phyloP scores from a whole-genome alignment of 2,797 vertebrate species.

The Sebastes hubbsi region DNA sequence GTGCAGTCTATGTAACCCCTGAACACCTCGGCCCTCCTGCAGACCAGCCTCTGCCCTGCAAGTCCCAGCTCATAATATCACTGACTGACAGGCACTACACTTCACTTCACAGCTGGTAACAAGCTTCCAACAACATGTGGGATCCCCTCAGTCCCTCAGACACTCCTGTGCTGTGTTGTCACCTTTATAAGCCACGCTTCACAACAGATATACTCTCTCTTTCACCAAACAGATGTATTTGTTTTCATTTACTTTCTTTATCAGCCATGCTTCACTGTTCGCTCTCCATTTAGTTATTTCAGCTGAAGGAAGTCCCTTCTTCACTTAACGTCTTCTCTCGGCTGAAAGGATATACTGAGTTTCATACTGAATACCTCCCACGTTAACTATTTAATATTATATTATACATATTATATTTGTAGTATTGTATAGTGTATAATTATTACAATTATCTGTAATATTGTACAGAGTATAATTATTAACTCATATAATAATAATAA shows the following conservation, averaged over 20 bases:
- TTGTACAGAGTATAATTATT: no score
- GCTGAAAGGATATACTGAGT: not conserved
- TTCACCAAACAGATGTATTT: not conserved
- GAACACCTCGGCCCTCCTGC: constrained; percentile 26
- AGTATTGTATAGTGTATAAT: not conserved
- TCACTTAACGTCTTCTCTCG: not conserved
- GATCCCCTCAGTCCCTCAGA: constrained; percentile 19
- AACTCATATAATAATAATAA: no score
- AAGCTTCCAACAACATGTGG: constrained; percentile 56
- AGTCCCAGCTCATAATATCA: constrained; percentile 60
- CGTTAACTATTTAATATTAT: not conserved
- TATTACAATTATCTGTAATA: not conserved
- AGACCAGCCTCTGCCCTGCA: constrained; percentile 29
- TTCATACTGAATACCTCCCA: not conserved
- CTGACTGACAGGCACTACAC: constrained; percentile 59
- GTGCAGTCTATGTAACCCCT: constrained; percentile 23
- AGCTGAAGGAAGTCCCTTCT: not conserved
- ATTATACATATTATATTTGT: not conserved
- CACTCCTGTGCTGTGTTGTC: constrained; percentile 13
- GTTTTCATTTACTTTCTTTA: not conserved
- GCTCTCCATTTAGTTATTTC: not conserved
- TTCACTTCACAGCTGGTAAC: constrained; percentile 51
- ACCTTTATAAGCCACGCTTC: constrained; percentile 4
- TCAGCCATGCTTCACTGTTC: not conserved
- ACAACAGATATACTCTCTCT: not conserved